These are phyloP conservation scores for Sebastes baramenuke DNA, from an alignment of 2,797 vertebrate genomes.

Conservation along the genomic window DNA sequence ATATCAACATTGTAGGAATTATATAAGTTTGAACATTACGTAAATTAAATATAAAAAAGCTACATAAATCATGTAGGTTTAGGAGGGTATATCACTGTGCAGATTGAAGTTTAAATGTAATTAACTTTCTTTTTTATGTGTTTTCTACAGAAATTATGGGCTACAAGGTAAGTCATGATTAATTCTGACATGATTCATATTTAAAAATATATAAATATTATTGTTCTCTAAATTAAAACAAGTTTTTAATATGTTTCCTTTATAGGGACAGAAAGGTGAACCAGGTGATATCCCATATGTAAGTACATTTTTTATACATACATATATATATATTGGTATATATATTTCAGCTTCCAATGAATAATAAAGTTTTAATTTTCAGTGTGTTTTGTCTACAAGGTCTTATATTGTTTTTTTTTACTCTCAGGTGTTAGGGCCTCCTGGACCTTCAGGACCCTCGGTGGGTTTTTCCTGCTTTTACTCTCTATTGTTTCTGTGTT, in stretches of 20 bases:
- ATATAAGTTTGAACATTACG: too few relatives aligned
- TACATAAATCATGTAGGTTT: not conserved
- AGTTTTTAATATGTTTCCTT: not conserved
- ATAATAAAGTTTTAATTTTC: not conserved
- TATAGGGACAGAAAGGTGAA: conserved; percentile 94
- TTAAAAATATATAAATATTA: not conserved
- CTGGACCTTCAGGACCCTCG: conserved; percentile 85
- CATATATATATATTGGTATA: not conserved
- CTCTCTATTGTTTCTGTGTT: not conserved
- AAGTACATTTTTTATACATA: conserved; percentile 71
- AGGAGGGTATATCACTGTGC: not conserved
- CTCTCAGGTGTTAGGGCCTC: conserved; percentile 88
- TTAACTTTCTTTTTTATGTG: not conserved
- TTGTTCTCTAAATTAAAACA: not conserved
- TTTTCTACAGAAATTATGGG: conserved; percentile 79
- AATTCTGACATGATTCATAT: not conserved
- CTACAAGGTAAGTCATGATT: conserved; percentile 85
- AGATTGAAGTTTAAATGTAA: not conserved
- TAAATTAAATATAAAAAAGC: too few relatives aligned
- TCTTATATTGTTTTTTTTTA: not conserved
- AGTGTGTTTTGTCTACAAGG: not conserved
- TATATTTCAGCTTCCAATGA: not conserved
- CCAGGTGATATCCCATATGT: conserved; percentile 94
- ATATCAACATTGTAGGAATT: too few relatives aligned
- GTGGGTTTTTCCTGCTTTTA: conserved; percentile 76